Percentiles rank a stretch among this genome's conserved stretches.
Evolutionary conservation across 2,113 vertebrate genomes (phyloP).

Genomic region (Varanus komodoensis): DNA sequence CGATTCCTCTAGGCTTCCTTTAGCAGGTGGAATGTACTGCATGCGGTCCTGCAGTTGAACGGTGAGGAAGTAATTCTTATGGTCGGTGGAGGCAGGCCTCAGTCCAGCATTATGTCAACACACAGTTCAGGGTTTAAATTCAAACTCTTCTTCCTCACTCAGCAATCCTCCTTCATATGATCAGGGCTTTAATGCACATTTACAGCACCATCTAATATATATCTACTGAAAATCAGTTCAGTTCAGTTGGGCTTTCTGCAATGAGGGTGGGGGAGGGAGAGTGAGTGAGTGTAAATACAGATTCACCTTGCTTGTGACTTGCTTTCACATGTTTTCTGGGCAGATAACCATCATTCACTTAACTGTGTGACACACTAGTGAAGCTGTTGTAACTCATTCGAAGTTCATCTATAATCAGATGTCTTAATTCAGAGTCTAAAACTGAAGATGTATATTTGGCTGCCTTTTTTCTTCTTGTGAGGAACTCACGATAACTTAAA

Average conservation of each 20-base stretch:
- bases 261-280: no score
- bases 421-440: not conserved
- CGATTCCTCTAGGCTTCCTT: not conserved
- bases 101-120: not conserved
- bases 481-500: no score
- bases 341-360: not conserved
- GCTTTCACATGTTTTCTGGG: not conserved
- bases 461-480: no score
- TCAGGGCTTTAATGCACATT: no score
- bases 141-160: no score
- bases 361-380: not conserved
- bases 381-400: not conserved
- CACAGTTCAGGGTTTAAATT: not conserved
- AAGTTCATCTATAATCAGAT: not conserved
- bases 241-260: no score
- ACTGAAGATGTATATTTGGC: not conserved
- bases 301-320: not conserved
- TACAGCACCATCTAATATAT: no score
- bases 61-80: not conserved
- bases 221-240: no score
- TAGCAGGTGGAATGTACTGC: not conserved
- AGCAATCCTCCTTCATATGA: no score
- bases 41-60: not conserved
- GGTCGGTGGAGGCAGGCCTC: not conserved
- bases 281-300: no score